Conservation (phyloP, 2,113 vertebrate species). For the Poeciliopsis occidentalis region DNA sequence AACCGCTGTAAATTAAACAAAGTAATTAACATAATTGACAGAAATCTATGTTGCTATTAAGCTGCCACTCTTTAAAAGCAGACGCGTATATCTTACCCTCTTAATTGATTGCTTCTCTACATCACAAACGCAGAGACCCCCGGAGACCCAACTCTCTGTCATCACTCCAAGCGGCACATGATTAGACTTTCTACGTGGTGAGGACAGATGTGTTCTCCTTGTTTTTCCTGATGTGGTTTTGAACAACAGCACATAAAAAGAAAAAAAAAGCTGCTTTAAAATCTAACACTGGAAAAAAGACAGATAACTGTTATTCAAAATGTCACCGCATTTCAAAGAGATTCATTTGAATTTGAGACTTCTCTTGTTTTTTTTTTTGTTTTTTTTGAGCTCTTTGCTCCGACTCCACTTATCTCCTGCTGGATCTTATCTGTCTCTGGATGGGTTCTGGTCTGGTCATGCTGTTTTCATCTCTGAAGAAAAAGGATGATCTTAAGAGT, state of each 20-base stretch:
- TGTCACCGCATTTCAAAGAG: conserved; percentile 43
- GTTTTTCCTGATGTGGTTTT: not conserved
- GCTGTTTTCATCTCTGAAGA: conserved; percentile 55
- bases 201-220: conserved; percentile 2
- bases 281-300: not conserved
- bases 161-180: conserved; percentile 17
- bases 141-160: conserved; percentile 14
- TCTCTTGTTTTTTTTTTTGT: conserved; percentile 15
- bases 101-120: conserved; percentile 49
- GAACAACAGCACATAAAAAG: conserved; percentile 6
- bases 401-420: conserved; percentile 47
- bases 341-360: conserved; percentile 38
- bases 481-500: conserved; percentile 51
- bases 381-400: conserved; percentile 18
- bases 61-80: conserved; percentile 59
- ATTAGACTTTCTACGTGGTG: conserved; percentile 18
- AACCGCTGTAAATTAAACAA: conserved; percentile 64
- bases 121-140: conserved; percentile 33
- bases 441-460: conserved; percentile 41
- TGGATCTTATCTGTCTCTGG: conserved; percentile 56
- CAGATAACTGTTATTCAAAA: conserved; percentile 38
- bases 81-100: conserved; percentile 45
- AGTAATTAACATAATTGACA: conserved; percentile 70
- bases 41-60: conserved; percentile 69
- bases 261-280: conserved; percentile 11